Evolutionary conservation across 2,113 vertebrate genomes (phyloP).

Genomic region (Micronycteris hirsuta): DNA sequence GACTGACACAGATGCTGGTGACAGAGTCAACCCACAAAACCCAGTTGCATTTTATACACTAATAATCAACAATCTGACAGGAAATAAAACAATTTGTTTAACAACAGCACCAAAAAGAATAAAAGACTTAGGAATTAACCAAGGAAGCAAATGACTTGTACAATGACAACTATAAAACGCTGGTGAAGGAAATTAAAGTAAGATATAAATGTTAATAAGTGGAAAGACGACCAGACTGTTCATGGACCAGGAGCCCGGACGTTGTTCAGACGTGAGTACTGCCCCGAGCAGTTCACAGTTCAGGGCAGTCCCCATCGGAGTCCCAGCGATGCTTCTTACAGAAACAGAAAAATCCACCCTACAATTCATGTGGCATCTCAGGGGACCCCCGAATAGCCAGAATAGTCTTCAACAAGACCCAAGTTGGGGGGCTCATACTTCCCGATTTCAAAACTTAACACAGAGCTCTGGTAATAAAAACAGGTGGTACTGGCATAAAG

Average conservation of each 20-base stretch:
- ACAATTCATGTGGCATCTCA: not conserved
- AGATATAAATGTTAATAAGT: not conserved
- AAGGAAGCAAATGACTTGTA: not conserved
- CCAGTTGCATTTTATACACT: not conserved
- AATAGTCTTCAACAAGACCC: not conserved
- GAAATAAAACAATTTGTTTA: not conserved
- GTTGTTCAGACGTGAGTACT: not conserved
- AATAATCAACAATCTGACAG: not conserved
- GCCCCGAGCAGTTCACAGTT: not conserved
- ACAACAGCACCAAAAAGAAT: not conserved
- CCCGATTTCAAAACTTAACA: not conserved
- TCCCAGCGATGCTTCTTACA: not conserved
- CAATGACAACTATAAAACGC: not conserved
- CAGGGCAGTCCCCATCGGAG: not conserved
- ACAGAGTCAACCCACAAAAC: not conserved
- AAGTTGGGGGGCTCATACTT: not conserved
- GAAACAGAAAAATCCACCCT: not conserved
- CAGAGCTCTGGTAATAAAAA: not conserved
- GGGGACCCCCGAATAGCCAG: not conserved
- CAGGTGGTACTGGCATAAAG: not conserved
- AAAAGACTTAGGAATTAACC: not conserved
- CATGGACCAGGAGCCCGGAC: not conserved
- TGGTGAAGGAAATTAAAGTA: not conserved
- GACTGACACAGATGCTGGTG: not conserved
- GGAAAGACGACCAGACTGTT: not conserved